phyloP scores from a whole-genome alignment of 1,140 invertebrate genomes.

The Drosophila truncata region DNA sequence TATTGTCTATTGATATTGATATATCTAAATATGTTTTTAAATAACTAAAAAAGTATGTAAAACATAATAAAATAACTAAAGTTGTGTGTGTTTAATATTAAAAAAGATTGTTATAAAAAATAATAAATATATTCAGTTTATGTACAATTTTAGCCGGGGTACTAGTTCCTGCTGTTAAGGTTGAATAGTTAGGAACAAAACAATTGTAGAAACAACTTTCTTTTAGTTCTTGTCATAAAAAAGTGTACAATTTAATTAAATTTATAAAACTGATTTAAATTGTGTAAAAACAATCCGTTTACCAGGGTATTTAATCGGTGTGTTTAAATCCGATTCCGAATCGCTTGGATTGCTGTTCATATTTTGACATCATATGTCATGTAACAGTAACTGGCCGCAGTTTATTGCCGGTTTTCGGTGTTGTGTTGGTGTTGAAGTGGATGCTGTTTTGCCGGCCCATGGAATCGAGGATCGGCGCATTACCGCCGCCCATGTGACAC shows the following conservation, averaged over 20 bases:
- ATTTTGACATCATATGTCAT: slow-evolving; percentile 73
- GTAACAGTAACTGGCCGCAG: slow-evolving; percentile 68
- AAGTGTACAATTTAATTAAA: not conserved
- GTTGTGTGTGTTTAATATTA: no score
- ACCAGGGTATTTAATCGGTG: slow-evolving; percentile 43
- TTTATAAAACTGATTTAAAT: not conserved
- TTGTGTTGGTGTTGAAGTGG: slow-evolving; percentile 63
- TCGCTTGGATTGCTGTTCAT: slow-evolving; percentile 52
- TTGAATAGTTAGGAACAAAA: no score
- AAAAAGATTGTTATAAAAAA: no score
- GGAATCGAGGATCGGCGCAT: slow-evolving; percentile 18
- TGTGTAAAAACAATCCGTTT: not conserved
- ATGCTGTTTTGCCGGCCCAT: slow-evolving; percentile 40
- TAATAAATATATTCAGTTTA: no score
- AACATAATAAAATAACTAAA: no score
- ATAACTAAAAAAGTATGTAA: no score
- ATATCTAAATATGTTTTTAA: no score
- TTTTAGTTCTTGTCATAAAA: not conserved
- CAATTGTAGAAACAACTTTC: no score
- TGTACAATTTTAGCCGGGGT: no score
- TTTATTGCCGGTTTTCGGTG: slow-evolving; percentile 56
- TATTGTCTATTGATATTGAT: no score
- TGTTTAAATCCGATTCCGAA: slow-evolving; percentile 17
- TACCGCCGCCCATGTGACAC: slow-evolving; percentile 56
- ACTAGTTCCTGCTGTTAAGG: no score